Percentiles rank a stretch among this genome's conserved stretches.
These are phyloP conservation scores for Pentamera pediparva DNA, from an alignment of 53 echinoderm and acorn worm species.

Conservation along the genomic window DNA sequence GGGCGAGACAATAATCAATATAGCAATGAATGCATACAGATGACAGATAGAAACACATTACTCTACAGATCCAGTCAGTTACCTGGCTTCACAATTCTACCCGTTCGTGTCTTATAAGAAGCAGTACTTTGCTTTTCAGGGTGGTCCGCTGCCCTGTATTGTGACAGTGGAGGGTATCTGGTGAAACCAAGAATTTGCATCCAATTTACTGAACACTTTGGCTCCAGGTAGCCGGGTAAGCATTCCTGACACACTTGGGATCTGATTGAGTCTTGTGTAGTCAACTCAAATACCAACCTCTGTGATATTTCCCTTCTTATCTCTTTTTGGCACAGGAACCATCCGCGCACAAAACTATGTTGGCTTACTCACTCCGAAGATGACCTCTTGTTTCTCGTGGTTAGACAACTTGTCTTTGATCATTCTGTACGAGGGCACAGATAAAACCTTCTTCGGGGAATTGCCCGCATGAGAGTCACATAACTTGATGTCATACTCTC, in stretches of 20 bases:
- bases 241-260: conserved; percentile 31
- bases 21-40: too few relatives aligned
- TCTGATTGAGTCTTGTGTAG: conserved; percentile 40
- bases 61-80: too few relatives aligned
- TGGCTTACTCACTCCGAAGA: conserved; percentile 34
- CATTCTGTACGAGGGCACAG: not conserved
- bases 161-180: conserved; percentile 36
- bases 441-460: not conserved
- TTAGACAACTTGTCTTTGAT: conserved; percentile 35
- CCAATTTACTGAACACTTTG: conserved; percentile 48
- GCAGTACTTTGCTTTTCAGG: too few relatives aligned
- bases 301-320: conserved; percentile 16
- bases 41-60: too few relatives aligned
- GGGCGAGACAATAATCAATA: too few relatives aligned
- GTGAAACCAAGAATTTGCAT: conserved; percentile 45
- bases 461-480: not conserved
- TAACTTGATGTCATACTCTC: not conserved
- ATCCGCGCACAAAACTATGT: conserved; percentile 46
- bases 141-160: too few relatives aligned
- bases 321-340: conserved; percentile 36
- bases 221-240: conserved; percentile 28
- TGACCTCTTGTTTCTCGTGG: conserved; percentile 41
- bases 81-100: too few relatives aligned
- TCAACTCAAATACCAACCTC: conserved; percentile 51
- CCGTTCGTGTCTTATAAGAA: too few relatives aligned